Conservation (phyloP, 2,888 invertebrate genomes). For the Tiliacea citrago region DNA sequence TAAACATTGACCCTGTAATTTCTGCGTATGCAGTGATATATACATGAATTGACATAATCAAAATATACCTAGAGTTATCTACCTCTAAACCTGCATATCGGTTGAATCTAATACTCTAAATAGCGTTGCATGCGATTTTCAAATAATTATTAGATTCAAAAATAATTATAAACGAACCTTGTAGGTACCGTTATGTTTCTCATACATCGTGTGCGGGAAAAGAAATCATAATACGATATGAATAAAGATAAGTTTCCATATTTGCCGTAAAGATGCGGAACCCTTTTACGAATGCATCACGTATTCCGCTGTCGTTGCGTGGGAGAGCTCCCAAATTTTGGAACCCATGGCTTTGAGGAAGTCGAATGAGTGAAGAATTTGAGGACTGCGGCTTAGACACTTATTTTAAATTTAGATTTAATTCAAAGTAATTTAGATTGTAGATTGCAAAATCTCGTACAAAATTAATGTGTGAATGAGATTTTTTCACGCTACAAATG, state of each 20-base stretch:
- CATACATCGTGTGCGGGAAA: conserved; percentile 25
- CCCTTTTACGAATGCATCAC: conserved; percentile 31
- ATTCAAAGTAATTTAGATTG: conserved; percentile 32
- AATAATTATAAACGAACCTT: not conserved
- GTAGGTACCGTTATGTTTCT: conserved; percentile 10
- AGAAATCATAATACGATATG: conserved; percentile 39
- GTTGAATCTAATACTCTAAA: too few species aligned
- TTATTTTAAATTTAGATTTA: conserved; percentile 16
- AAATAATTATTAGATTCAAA: too few species aligned
- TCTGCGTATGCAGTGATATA: too few species aligned
- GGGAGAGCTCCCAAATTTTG: conserved; percentile 67
- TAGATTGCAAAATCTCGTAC: conserved; percentile 14
- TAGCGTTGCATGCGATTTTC: too few species aligned
- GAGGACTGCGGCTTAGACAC: conserved; percentile 24
- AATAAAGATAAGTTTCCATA: conserved; percentile 47
- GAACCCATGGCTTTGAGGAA: conserved; percentile 66
- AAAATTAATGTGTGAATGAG: conserved; percentile 26
- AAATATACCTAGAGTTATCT: too few species aligned
- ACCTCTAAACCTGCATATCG: too few species aligned
- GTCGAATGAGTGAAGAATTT: conserved; percentile 64
- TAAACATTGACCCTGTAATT: too few species aligned
- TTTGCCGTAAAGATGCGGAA: conserved; percentile 51
- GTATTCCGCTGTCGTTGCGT: conserved; percentile 55
- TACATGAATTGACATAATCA: too few species aligned
- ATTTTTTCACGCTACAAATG: conserved; percentile 13